A percentile compares a stretch with the other conserved stretches of the same genome.
Evolutionary conservation across 2,113 vertebrate species (phyloP).

Genomic region (Ceyx melanurus): DNA sequence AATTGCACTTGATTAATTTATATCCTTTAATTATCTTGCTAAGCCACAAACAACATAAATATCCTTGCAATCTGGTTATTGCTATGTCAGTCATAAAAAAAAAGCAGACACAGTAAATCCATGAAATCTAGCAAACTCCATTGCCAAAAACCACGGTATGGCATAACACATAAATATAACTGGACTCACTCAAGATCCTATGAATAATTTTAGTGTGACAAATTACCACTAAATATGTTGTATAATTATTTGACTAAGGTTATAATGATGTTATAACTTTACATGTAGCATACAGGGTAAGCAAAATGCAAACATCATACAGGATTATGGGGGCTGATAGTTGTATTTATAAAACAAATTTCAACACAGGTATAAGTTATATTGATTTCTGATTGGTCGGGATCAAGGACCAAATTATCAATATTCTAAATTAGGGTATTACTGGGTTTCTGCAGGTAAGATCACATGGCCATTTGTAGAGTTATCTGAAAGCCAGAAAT

Average conservation of each 20-base stretch:
- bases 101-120: slow-evolving; percentile 94
- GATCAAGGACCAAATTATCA: slow-evolving; percentile 7
- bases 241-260: slow-evolving; percentile 75
- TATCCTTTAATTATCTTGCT: slow-evolving; percentile 99
- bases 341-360: background rate
- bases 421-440: slow-evolving; percentile 15
- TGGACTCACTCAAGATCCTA: slow-evolving; percentile 72
- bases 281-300: slow-evolving; percentile 44
- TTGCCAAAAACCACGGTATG: slow-evolving; percentile 84
- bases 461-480: background rate
- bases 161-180: slow-evolving; percentile 86
- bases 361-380: background rate
- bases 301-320: slow-evolving; percentile 12
- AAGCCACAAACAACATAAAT: slow-evolving; percentile 99
- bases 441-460: background rate
- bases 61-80: slow-evolving; percentile 99
- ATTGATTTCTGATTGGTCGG: background rate
- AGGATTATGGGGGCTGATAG: background rate
- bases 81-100: slow-evolving; percentile 99
- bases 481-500: slow-evolving; percentile 30
- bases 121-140: slow-evolving; percentile 84
- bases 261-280: slow-evolving; percentile 74
- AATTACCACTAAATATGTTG: slow-evolving; percentile 86
- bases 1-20: slow-evolving; percentile 99
- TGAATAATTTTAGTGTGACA: slow-evolving; percentile 92